Evolutionary conservation across 2,888 invertebrate species (phyloP).

Genomic region (Dynastes maya): DNA sequence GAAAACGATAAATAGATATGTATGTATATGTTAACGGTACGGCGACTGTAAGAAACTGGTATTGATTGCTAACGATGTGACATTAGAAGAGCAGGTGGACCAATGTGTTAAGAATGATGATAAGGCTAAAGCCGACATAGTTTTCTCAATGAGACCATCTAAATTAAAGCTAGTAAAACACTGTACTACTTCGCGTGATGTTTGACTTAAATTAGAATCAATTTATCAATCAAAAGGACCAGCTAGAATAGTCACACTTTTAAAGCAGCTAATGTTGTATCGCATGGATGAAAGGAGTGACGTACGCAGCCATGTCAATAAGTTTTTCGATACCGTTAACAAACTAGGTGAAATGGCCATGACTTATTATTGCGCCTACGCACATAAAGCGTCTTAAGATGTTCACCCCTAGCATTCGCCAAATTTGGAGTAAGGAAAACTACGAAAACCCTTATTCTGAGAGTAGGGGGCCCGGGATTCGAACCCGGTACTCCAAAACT

Average conservation of each 20-base stretch:
- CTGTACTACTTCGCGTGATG: slow-evolving; percentile 61
- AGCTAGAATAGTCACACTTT: slow-evolving; percentile 60
- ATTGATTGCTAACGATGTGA: not conserved
- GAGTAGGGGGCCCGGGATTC: too few species aligned
- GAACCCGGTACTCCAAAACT: slow-evolving; percentile 49
- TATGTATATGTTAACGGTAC: slow-evolving; percentile 27
- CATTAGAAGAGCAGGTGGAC: not conserved
- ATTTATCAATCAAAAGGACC: slow-evolving; percentile 63
- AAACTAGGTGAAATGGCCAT: slow-evolving; percentile 62
- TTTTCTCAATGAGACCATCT: slow-evolving; percentile 56
- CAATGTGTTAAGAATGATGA: slow-evolving; percentile 36
- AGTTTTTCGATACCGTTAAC: slow-evolving; percentile 65
- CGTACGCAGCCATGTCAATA: slow-evolving; percentile 62
- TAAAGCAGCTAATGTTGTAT: slow-evolving; percentile 64
- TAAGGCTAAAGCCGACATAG: slow-evolving; percentile 56
- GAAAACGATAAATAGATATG: slow-evolving; percentile 51
- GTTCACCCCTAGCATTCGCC: too few species aligned
- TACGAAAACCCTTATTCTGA: too few species aligned
- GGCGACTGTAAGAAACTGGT: slow-evolving; percentile 25
- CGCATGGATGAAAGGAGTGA: slow-evolving; percentile 63
- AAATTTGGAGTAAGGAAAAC: too few species aligned
- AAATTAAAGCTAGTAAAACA: slow-evolving; percentile 59
- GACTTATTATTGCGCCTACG: slow-evolving; percentile 49
- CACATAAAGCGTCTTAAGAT: too few species aligned
- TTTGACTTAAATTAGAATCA: slow-evolving; percentile 62